These are phyloP conservation scores for Cephus rjabovi DNA, from an alignment of 2,888 invertebrate species.

Conservation along the genomic window DNA sequence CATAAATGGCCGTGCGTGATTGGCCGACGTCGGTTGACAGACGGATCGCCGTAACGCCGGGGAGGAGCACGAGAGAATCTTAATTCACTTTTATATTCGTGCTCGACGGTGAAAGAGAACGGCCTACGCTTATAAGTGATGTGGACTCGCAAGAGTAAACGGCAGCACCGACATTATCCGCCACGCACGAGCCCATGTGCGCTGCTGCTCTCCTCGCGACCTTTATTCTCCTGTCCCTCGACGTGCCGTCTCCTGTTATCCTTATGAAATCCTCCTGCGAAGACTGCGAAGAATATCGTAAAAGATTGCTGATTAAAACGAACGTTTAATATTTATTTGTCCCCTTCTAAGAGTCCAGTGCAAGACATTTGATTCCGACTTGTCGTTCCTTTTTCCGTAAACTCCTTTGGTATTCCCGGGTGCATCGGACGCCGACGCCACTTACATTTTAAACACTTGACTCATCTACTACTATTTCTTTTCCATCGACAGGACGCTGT, in stretches of 20 bases:
- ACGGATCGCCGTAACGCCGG: constrained; percentile 1
- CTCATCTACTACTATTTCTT: constrained; percentile 46
- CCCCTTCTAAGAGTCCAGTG: neutral
- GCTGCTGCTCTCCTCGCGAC: neutral
- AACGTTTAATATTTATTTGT: neutral
- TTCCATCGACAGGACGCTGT: constrained; percentile 54
- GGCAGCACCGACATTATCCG: neutral
- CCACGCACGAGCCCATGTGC: neutral
- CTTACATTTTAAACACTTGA: constrained; percentile 52
- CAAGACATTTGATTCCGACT: neutral
- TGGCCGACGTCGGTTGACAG: constrained; percentile 6
- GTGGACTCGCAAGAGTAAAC: neutral
- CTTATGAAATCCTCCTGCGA: neutral
- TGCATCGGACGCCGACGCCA: constrained; percentile 39
- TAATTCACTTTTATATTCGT: constrained; percentile 38
- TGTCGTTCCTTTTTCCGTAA: constrained; percentile 12
- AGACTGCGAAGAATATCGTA: neutral
- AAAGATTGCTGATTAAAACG: neutral
- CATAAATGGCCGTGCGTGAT: constrained; percentile 1
- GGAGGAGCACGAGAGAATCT: constrained; percentile 26
- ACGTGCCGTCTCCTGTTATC: neutral
- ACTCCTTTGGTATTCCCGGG: constrained; percentile 47
- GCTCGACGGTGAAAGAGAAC: constrained; percentile 30
- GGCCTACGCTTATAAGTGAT: constrained; percentile 25
- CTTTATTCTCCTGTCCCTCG: neutral